These are phyloP conservation scores for Balanococcus diminutus DNA, from an alignment of 2,888 invertebrate species.

Conservation along the genomic window DNA sequence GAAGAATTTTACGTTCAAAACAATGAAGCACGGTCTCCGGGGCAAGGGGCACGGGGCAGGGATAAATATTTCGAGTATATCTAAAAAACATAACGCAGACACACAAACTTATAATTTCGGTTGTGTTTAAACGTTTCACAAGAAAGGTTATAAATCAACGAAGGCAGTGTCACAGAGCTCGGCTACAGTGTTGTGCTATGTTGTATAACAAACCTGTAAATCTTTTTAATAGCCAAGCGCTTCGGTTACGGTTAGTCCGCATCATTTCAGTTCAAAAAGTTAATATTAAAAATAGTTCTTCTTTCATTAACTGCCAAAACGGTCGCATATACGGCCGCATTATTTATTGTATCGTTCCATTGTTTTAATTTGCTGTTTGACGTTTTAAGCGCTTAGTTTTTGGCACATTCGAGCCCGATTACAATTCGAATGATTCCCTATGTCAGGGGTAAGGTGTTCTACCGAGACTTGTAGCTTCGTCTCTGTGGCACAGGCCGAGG, in stretches of 20 bases:
- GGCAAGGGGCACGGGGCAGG: not conserved
- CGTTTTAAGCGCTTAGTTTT: slow-evolving; percentile 44
- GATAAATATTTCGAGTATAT: slow-evolving; percentile 16
- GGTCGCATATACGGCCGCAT: slow-evolving; percentile 45
- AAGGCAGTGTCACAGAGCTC: slow-evolving; percentile 47
- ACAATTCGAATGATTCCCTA: not conserved
- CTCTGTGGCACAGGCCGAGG: not conserved
- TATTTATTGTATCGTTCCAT: slow-evolving; percentile 52
- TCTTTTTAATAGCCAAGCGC: slow-evolving; percentile 52
- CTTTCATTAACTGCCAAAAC: slow-evolving; percentile 54
- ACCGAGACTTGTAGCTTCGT: too few relatives aligned
- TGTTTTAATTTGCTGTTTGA: slow-evolving; percentile 48
- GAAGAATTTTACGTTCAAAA: not conserved
- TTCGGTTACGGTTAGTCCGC: slow-evolving; percentile 51
- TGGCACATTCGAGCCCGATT: slow-evolving; percentile 33
- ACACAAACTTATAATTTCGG: slow-evolving; percentile 35
- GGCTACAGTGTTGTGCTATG: slow-evolving; percentile 52
- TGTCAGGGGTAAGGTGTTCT: not conserved
- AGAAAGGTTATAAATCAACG: slow-evolving; percentile 47
- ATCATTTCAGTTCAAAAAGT: slow-evolving; percentile 52
- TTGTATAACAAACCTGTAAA: slow-evolving; percentile 53
- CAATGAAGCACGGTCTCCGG: not conserved
- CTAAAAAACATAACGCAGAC: slow-evolving; percentile 28
- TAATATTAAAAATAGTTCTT: slow-evolving; percentile 53
- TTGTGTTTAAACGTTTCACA: slow-evolving; percentile 41